Conservation (phyloP, 2,888 invertebrate species). For the Volucella inanis region DNA sequence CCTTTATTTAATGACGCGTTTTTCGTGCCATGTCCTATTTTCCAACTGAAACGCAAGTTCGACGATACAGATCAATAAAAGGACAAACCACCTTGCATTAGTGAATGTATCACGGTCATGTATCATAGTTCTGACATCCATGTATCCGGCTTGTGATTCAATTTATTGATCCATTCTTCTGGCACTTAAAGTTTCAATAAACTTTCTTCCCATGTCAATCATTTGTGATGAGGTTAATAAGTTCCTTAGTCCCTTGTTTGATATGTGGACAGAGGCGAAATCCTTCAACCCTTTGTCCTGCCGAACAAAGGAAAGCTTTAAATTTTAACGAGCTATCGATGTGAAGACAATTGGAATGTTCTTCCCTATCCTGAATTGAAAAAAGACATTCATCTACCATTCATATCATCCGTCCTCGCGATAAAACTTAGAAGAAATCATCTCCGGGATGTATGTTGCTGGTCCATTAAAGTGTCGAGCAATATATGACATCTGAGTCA, state of each 20-base stretch:
- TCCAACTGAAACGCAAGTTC: conserved; percentile 8
- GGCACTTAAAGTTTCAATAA: conserved; percentile 62
- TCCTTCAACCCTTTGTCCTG: conserved; percentile 15
- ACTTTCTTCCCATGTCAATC: conserved; percentile 44
- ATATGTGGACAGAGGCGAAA: conserved; percentile 3
- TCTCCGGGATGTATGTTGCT: too few relatives aligned
- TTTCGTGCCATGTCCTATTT: too few relatives aligned
- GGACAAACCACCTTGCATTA: conserved; percentile 13
- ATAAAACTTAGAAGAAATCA: background rate
- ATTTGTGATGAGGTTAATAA: background rate
- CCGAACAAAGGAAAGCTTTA: conserved; percentile 33
- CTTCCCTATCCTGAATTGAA: conserved; percentile 7
- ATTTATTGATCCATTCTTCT: conserved; percentile 59
- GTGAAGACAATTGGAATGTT: background rate
- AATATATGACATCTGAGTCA: too few relatives aligned
- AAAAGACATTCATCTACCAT: background rate
- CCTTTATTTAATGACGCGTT: too few relatives aligned
- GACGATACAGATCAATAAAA: background rate
- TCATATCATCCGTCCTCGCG: background rate
- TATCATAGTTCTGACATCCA: conserved; percentile 41
- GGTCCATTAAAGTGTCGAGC: too few relatives aligned
- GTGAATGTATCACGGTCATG: background rate
- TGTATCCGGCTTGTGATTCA: conserved; percentile 51
- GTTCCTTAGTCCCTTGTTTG: conserved; percentile 21
- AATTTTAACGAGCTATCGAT: conserved; percentile 46